These are phyloP conservation scores for Perizoma flavofasciatum DNA, from an alignment of 2,888 invertebrate genomes.

Conservation along the genomic window DNA sequence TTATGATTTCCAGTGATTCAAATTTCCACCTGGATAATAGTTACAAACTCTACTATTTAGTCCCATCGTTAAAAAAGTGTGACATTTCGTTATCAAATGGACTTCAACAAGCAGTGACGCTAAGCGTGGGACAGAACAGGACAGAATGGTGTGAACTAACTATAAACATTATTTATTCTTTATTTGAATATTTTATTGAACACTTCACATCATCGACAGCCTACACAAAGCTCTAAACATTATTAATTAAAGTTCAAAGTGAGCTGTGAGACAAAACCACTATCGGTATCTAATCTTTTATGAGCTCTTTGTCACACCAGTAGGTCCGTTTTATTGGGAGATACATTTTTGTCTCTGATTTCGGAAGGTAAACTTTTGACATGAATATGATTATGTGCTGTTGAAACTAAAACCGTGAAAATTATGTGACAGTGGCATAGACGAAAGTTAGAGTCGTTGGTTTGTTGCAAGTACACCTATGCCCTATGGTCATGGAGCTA, in stretches of 20 bases:
- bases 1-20: conserved; percentile 5
- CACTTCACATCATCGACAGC: conserved; percentile 45
- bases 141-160: conserved; percentile 64
- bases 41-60: background rate
- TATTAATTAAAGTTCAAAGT: conserved; percentile 41
- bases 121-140: conserved; percentile 27
- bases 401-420: conserved; percentile 56
- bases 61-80: background rate
- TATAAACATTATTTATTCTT: conserved; percentile 72
- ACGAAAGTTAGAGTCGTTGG: background rate
- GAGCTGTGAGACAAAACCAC: conserved; percentile 23
- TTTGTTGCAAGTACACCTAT: background rate
- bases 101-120: conserved; percentile 15
- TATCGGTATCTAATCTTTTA: conserved; percentile 51
- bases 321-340: conserved; percentile 57
- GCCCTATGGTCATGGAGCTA: too few species aligned
- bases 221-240: conserved; percentile 34
- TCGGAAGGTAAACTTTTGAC: conserved; percentile 54
- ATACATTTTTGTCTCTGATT: conserved; percentile 55
- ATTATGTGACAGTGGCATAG: conserved; percentile 36
- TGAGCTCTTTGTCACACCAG: conserved; percentile 55
- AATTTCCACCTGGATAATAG: conserved; percentile 9
- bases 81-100: conserved; percentile 19
- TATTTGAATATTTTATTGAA: conserved; percentile 66
- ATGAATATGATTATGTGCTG: conserved; percentile 57